Conservation (phyloP, 1,140 invertebrate species). For the Drosophila burlai region DNA sequence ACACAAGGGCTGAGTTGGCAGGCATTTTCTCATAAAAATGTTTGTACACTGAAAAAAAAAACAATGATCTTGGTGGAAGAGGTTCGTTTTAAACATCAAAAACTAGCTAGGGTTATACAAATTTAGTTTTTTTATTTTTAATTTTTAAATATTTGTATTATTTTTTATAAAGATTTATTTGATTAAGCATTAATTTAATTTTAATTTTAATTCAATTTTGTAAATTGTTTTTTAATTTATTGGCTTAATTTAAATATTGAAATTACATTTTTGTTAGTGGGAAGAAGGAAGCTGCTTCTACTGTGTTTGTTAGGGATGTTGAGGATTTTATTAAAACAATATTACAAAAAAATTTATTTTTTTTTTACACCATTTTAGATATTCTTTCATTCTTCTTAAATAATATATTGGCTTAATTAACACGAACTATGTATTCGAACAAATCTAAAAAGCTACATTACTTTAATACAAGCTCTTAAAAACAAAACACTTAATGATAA, state of each 20-base stretch:
- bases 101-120: background rate
- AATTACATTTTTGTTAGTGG: background rate
- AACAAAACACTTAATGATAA: too few relatives aligned
- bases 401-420: too few relatives aligned
- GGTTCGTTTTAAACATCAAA: background rate
- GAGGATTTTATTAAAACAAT: background rate
- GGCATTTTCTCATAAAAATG: conserved; percentile 83
- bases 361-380: background rate
- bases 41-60: conserved; percentile 42
- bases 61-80: background rate
- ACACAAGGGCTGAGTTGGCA: conserved; percentile 39
- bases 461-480: too few relatives aligned
- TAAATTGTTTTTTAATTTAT: background rate
- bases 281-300: too few relatives aligned
- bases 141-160: too few relatives aligned
- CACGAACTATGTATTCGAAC: too few relatives aligned
- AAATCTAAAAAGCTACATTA: too few relatives aligned
- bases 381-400: too few relatives aligned
- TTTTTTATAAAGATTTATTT: too few relatives aligned
- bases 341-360: background rate
- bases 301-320: background rate
- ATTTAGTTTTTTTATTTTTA: too few relatives aligned
- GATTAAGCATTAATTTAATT: too few relatives aligned
- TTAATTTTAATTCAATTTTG: background rate
- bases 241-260: background rate